phyloP scores from a whole-genome alignment of 2,113 vertebrate species.

The Pterocles orientalis region DNA sequence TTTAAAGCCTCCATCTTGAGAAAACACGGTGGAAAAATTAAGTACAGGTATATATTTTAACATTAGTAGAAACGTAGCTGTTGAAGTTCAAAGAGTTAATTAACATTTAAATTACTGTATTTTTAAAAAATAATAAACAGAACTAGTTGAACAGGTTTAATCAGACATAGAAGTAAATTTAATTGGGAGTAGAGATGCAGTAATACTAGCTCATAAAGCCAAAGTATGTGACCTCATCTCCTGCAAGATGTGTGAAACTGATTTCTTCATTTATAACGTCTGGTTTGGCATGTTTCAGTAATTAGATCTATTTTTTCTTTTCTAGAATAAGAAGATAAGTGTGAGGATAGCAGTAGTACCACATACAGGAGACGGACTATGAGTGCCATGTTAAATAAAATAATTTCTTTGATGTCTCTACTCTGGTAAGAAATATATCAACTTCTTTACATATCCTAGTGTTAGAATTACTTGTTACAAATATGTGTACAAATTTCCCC shows the following conservation, averaged over 20 bases:
- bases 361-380: background rate
- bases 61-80: background rate
- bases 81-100: conserved; percentile 19
- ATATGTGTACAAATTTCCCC: background rate
- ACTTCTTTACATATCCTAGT: background rate
- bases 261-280: background rate
- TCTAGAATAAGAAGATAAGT: background rate
- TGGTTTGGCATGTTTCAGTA: background rate
- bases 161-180: background rate
- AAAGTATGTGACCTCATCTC: background rate
- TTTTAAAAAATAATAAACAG: background rate
- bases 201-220: background rate
- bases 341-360: background rate
- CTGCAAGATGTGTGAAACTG: background rate
- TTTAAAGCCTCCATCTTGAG: background rate
- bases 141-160: conserved; percentile 37
- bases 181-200: background rate
- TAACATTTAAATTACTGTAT: background rate
- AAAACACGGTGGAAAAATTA: background rate
- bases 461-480: background rate
- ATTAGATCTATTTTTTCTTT: background rate
- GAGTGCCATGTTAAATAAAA: background rate
- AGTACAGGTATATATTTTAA: background rate
- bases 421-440: background rate
- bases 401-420: background rate